Evolutionary conservation across 1,140 invertebrate genomes (phyloP).

Genomic region (Coenobita brevimanus): DNA sequence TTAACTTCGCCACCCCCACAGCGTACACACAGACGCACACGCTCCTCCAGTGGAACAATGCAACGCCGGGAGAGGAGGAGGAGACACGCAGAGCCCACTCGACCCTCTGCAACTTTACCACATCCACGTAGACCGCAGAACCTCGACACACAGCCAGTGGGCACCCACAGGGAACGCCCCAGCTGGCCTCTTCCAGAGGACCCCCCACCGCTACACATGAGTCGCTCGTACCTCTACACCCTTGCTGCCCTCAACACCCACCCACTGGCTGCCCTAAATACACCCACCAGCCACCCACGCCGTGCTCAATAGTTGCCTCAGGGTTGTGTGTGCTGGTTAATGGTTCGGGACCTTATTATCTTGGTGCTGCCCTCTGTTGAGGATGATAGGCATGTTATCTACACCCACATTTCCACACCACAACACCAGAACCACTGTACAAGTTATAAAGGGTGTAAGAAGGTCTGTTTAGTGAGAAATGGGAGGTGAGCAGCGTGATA

Average conservation of each 20-base stretch:
- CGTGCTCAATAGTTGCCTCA: constrained; percentile 22
- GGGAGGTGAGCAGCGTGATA: too few species aligned
- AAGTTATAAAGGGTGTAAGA: too few species aligned
- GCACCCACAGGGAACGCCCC: too few species aligned
- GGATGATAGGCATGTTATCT: not conserved
- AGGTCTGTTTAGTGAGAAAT: too few species aligned
- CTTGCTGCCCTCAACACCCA: constrained; percentile 41
- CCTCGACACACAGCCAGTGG: too few species aligned
- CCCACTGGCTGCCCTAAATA: too few species aligned
- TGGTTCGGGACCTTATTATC: not conserved
- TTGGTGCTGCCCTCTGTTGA: not conserved
- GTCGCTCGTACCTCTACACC: constrained; percentile 32
- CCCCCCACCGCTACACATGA: not conserved
- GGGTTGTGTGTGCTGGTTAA: not conserved
- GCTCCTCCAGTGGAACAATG: not conserved
- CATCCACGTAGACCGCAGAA: too few species aligned
- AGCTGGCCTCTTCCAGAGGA: too few species aligned
- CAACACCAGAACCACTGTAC: too few species aligned
- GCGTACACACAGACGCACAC: too few species aligned
- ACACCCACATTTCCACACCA: too few species aligned
- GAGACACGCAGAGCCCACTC: not conserved
- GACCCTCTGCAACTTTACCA: not conserved
- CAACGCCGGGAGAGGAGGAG: not conserved
- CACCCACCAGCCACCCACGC: constrained; percentile 48
- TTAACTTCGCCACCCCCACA: constrained; percentile 6